These are phyloP conservation scores for Spicauda simplicius DNA, from an alignment of 2,888 invertebrate genomes.

Conservation along the genomic window DNA sequence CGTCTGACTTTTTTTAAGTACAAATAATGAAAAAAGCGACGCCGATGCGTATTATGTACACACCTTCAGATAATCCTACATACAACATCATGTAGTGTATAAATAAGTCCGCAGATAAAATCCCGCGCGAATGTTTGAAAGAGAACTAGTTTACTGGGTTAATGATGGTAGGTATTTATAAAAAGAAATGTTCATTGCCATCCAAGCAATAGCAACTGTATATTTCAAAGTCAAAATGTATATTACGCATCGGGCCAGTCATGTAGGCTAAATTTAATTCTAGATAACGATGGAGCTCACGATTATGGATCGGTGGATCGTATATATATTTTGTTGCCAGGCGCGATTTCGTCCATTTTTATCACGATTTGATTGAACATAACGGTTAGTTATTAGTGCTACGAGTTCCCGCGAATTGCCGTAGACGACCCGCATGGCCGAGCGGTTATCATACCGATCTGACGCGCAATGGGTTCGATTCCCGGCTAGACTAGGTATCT, in stretches of 20 bases:
- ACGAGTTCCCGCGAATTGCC: too few relatives aligned
- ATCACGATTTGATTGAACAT: too few relatives aligned
- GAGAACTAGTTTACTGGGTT: slow-evolving; percentile 32
- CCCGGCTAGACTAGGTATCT: too few relatives aligned
- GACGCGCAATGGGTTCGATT: too few relatives aligned
- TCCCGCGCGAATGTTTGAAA: slow-evolving; percentile 12
- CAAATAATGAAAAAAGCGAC: too few relatives aligned
- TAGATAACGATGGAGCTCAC: neutral
- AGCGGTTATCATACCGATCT: too few relatives aligned
- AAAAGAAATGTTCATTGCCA: slow-evolving; percentile 25
- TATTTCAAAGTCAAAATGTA: slow-evolving; percentile 10
- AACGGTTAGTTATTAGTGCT: too few relatives aligned
- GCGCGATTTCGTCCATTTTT: too few relatives aligned
- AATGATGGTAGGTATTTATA: slow-evolving; percentile 29
- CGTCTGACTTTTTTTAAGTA: too few relatives aligned
- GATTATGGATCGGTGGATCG: neutral
- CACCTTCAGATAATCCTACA: too few relatives aligned
- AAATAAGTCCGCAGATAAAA: slow-evolving; percentile 10
- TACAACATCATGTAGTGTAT: neutral
- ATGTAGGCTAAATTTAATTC: slow-evolving; percentile 1
- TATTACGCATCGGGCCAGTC: slow-evolving; percentile 1
- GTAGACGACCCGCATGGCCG: too few relatives aligned
- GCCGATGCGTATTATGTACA: too few relatives aligned
- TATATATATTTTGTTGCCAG: neutral
- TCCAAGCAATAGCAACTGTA: slow-evolving; percentile 4